Evolutionary conservation across 2,797 vertebrate genomes (phyloP).

Genomic region (Echeneis naucrates): DNA sequence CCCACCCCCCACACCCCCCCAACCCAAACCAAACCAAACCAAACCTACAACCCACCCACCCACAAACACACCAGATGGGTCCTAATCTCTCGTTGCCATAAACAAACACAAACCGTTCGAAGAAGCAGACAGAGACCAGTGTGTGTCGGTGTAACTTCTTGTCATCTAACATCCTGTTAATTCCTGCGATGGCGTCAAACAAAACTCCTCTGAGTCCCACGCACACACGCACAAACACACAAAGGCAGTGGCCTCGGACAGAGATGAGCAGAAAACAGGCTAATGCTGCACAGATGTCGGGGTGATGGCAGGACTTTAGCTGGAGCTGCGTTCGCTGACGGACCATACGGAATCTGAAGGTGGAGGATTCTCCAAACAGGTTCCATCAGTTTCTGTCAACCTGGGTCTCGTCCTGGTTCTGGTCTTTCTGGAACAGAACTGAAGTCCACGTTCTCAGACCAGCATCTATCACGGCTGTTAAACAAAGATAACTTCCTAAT

Average conservation of each 20-base stretch:
- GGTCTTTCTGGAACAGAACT: neutral
- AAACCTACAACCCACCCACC: slow-evolving; percentile 37
- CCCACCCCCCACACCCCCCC: slow-evolving; percentile 10
- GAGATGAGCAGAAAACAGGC: slow-evolving; percentile 33
- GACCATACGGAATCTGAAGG: no score
- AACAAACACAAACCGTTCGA: slow-evolving; percentile 59
- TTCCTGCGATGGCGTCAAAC: slow-evolving; percentile 61
- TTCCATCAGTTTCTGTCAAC: slow-evolving; percentile 1
- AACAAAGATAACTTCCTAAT: neutral
- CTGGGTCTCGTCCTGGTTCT: neutral
- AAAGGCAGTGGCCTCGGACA: slow-evolving; percentile 21
- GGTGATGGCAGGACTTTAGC: slow-evolving; percentile 18
- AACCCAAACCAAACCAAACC: slow-evolving; percentile 45
- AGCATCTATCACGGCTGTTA: no score
- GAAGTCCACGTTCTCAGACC: no score
- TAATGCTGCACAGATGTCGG: slow-evolving; percentile 55
- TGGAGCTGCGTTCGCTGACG: neutral
- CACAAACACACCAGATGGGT: slow-evolving; percentile 62
- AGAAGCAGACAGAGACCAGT: slow-evolving; percentile 53
- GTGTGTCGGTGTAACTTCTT: slow-evolving; percentile 63
- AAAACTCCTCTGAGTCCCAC: slow-evolving; percentile 46
- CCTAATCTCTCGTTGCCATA: slow-evolving; percentile 65
- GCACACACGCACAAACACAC: neutral
- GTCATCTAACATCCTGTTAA: slow-evolving; percentile 71
- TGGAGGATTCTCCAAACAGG: neutral